phyloP scores from a whole-genome alignment of 2,888 invertebrate genomes.

The Deilephila porcellus region DNA sequence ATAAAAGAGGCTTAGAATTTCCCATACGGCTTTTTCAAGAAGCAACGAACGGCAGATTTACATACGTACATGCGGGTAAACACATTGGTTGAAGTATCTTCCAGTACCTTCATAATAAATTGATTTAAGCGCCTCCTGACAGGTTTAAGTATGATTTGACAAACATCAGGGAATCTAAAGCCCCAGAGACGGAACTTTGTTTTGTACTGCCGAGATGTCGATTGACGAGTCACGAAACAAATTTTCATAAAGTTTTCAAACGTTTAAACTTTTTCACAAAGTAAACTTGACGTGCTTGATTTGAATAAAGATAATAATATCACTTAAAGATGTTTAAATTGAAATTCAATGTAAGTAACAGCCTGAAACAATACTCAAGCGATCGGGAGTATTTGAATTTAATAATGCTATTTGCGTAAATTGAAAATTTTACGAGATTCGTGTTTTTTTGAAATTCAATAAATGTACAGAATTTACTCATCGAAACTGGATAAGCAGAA shows the following conservation, averaged over 20 bases:
- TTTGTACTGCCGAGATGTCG: conserved; percentile 61
- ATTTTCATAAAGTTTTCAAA: conserved; percentile 61
- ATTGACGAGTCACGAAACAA: conserved; percentile 60
- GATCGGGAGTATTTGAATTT: conserved; percentile 3
- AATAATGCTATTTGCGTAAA: background rate
- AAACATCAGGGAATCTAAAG: conserved; percentile 80
- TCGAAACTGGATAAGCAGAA: background rate
- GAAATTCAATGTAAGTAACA: conserved; percentile 20
- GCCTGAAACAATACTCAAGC: conserved; percentile 21
- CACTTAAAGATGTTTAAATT: conserved; percentile 23
- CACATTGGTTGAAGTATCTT: conserved; percentile 71
- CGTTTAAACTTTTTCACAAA: conserved; percentile 44
- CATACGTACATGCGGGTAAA: conserved; percentile 75
- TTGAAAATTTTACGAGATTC: conserved; percentile 1
- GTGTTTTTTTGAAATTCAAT: conserved; percentile 1
- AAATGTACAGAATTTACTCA: conserved; percentile 9
- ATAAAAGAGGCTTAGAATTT: conserved; percentile 82
- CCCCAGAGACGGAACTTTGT: conserved; percentile 75
- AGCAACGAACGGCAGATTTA: conserved; percentile 77
- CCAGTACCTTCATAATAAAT: conserved; percentile 81
- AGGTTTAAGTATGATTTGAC: conserved; percentile 81
- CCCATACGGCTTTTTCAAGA: conserved; percentile 77
- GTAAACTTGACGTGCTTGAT: conserved; percentile 23
- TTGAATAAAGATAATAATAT: conserved; percentile 28
- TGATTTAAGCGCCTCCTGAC: conserved; percentile 82